phyloP scores from a whole-genome alignment of 2,113 vertebrate species.

The Phasianus colchicus region DNA sequence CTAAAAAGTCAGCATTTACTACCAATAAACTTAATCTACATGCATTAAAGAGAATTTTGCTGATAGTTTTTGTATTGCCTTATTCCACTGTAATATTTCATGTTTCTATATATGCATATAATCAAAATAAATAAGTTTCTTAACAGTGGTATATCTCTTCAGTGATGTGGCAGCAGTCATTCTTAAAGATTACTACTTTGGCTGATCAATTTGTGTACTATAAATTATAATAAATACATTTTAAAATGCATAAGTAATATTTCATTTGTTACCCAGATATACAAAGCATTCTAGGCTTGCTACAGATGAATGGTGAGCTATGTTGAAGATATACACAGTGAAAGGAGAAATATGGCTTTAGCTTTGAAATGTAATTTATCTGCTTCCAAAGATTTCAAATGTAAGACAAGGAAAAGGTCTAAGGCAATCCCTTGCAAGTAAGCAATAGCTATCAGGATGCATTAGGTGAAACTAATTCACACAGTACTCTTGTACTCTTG shows the following conservation, averaged over 20 bases:
- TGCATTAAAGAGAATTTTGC: constrained; percentile 24
- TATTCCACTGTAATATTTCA: background rate
- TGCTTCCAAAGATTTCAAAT: background rate
- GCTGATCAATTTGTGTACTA: background rate
- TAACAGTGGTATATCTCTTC: background rate
- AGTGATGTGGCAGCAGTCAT: accelerated
- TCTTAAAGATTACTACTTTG: background rate
- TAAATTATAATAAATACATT: background rate
- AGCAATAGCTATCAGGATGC: constrained; percentile 6
- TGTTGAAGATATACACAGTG: background rate
- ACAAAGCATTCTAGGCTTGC: background rate
- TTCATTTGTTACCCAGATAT: background rate
- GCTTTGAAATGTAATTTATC: background rate
- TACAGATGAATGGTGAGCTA: background rate
- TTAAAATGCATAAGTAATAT: background rate
- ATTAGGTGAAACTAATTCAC: background rate
- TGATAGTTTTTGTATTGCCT: background rate
- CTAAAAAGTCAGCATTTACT: constrained; percentile 2
- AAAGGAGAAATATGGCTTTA: background rate
- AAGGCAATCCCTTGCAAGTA: background rate
- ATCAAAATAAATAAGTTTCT: background rate
- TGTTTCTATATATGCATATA: background rate
- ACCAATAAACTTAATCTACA: constrained; percentile 12
- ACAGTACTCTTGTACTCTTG: background rate
- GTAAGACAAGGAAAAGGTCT: background rate